Evolutionary conservation across 2,797 vertebrate genomes (phyloP), one percentile per base, ranked within the genome.

Genomic region (Anolis apletophallus): DNA sequence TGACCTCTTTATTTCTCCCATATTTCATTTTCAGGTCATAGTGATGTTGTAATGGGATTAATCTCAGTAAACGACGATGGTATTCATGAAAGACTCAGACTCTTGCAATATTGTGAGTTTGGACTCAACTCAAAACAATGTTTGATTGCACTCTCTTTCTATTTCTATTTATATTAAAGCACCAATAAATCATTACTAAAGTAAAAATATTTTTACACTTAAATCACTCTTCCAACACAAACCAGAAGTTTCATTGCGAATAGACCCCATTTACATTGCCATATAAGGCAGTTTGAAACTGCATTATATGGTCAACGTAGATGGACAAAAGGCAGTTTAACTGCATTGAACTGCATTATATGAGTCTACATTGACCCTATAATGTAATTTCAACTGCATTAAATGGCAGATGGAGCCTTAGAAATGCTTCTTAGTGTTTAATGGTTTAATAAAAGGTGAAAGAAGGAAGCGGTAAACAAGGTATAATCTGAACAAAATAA

Each of bases 31-130:
- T 87, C 83, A 99, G 99, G 99, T 52, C 98, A 99, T 93, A 98
- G 97, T 52, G 99, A 99, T 69, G 98, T 98, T 34, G 96, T 99
- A 1, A 98, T 99, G 98, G 99, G 99, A 5, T 94, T 99, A 88
- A 95, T 98, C 71, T 99, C 98, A 0, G 80, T 97, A 11, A 98
- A 96, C 84, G 91, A 92, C 14, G 96, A 97, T 0, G 95, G 96
- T 10, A 94, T 99, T 50, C 93, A 98, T 0, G 91, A 97, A 3
- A 96, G 92, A 61, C 97, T 99, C 55, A 98, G 96, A 80, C 98
- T 97, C 95, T 95, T 99, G 81, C 99, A 99, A 91, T 97, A 97
- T 1, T 91, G 99, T 99, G 88, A 98, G 97, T 96, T 81, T 59
- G 21, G 64, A 67, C 2, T 0, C 6, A 36, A 3, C 16, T 13